These are phyloP conservation scores for Clostera curtula DNA, from an alignment of 2,888 invertebrate genomes.

Conservation along the genomic window DNA sequence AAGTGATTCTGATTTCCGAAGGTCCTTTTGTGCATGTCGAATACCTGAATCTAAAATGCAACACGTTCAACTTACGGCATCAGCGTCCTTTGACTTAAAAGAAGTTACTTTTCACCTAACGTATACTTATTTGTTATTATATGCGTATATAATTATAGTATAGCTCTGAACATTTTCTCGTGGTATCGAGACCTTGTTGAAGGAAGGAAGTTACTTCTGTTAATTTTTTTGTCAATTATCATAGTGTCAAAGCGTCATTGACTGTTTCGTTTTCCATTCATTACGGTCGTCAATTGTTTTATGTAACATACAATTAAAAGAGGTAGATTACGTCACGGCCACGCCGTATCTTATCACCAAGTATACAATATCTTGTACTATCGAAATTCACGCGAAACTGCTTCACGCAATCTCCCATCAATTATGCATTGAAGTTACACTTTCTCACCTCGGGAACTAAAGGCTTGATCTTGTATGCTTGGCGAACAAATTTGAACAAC, in stretches of 20 bases:
- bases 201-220: constrained; percentile 55
- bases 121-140: constrained; percentile 53
- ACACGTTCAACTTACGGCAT: constrained; percentile 23
- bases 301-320: too few relatives aligned
- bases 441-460: too few relatives aligned
- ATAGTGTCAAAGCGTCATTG: constrained; percentile 46
- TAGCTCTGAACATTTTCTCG: constrained; percentile 29
- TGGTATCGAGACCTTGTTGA: constrained; percentile 58
- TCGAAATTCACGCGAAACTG: too few relatives aligned
- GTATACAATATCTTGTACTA: too few relatives aligned
- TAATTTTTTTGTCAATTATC: constrained; percentile 67
- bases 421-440: too few relatives aligned
- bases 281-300: constrained; percentile 61
- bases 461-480: too few relatives aligned
- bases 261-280: constrained; percentile 46
- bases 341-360: too few relatives aligned
- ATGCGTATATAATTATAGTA: constrained; percentile 44
- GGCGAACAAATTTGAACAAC: too few relatives aligned
- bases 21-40: constrained; percentile 40
- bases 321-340: too few relatives aligned
- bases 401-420: too few relatives aligned
- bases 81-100: constrained; percentile 35
- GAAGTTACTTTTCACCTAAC: constrained; percentile 37
- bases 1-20: constrained; percentile 55
- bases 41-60: constrained; percentile 28